Base-by-base conservation (phyloP, 2,888 invertebrate genomes). In the Perithous albicinctus region DNA sequence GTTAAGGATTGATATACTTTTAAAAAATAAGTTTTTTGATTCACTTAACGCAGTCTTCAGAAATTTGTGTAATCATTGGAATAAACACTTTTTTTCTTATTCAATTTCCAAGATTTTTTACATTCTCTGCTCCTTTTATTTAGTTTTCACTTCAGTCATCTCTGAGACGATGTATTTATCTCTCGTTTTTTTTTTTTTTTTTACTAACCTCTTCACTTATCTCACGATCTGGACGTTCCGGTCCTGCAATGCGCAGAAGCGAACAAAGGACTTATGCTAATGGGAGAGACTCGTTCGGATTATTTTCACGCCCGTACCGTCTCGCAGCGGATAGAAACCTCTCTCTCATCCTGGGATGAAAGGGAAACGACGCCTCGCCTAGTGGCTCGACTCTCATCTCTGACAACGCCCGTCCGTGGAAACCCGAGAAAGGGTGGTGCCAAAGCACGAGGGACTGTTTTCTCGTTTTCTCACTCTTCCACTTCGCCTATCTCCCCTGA, bases 261-360 rank as follows among this genome's bases (percentile, higher is more conserved):
- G 74, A 80, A 84, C 84, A 85, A 86, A 83, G 77, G 78, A 78
- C 80, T 84, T 82, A 84, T 83, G 84, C 79, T 83, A 84, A 84
- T 84, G 78, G 75, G 74, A 73, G 80, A 72, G 72, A 69, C 72
- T 69, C 66, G 74, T 46, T 66, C 66, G 74, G 67, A 83, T 85
- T 85, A 84, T 81, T 84, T 85, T 79, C 79, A 73, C 80, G 74
- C 74, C 72, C 41, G 67, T 81, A 63, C 54, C 80, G 67, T 69
- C 73, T 48, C 38, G 23, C 54, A 12, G 69, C 20, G 23, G 54
- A 75, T 41, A 41, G 56, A 46, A 67, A 70, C 43, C 32, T 46
- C 59, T 69, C 59, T 69, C 29, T 46, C 29, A 56, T 41, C 29
- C 46, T 12, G 23, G 69, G 46, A 77, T 77, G 77, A 77, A 77